Percentiles rank a stretch among this genome's conserved stretches.
These are phyloP conservation scores for Amphipyra berbera DNA, from an alignment of 2,888 invertebrate species.

Conservation along the genomic window DNA sequence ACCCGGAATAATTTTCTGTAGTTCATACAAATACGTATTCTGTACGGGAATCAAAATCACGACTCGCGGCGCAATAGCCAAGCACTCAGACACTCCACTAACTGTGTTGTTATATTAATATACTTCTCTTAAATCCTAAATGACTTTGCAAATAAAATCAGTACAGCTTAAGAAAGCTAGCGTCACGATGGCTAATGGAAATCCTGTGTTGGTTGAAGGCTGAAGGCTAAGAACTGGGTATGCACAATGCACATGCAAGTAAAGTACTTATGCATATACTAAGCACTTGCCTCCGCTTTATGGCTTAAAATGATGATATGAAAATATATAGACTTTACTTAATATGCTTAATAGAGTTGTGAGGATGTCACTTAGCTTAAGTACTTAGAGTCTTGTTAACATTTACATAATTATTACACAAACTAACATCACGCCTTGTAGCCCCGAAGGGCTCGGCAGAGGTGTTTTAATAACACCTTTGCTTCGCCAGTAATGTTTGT, in stretches of 20 bases:
- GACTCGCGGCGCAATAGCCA: too few species aligned
- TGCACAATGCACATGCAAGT: conserved; percentile 11
- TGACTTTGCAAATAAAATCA: conserved; percentile 1
- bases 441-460: too few species aligned
- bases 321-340: conserved; percentile 1
- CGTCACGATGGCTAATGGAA: conserved; percentile 76
- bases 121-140: too few species aligned
- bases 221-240: background rate
- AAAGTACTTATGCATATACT: conserved; percentile 41
- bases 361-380: conserved; percentile 17
- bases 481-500: too few species aligned
- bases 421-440: too few species aligned
- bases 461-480: too few species aligned
- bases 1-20: too few species aligned
- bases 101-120: too few species aligned
- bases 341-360: conserved; percentile 5
- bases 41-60: too few species aligned
- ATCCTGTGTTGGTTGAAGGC: conserved; percentile 68
- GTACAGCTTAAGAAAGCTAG: conserved; percentile 71
- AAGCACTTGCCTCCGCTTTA: conserved; percentile 19
- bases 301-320: conserved; percentile 13
- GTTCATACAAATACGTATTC: too few species aligned
- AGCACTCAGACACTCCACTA: too few species aligned
- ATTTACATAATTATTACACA: too few species aligned
- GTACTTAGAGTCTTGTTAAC: conserved; percentile 1